These are phyloP conservation scores for Chinchilla lanigera DNA, from an alignment of 2,113 vertebrate genomes.

Conservation along the genomic window DNA sequence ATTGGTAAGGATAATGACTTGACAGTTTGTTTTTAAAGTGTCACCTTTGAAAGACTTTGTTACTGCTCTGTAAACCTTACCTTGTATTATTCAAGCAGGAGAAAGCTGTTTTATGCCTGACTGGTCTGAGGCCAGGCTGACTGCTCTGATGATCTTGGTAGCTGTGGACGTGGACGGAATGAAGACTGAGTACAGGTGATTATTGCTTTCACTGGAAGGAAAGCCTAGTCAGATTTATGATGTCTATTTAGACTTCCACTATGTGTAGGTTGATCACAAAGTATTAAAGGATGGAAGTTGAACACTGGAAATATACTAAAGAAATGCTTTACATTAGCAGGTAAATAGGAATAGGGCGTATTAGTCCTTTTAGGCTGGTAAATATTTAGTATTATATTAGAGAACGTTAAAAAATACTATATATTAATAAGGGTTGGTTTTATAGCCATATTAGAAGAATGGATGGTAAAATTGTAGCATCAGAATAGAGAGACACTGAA, in stretches of 20 bases:
- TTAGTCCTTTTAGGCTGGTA: background rate
- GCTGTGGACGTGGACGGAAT: slow-evolving; percentile 87
- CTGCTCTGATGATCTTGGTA: slow-evolving; percentile 92
- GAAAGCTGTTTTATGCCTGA: slow-evolving; percentile 89
- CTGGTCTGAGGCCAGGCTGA: slow-evolving; percentile 90
- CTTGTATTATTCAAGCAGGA: slow-evolving; percentile 84
- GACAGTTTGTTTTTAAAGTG: background rate
- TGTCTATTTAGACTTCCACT: background rate
- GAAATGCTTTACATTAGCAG: background rate
- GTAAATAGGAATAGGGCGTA: background rate
- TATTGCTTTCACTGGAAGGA: slow-evolving; percentile 4
- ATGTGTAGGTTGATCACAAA: background rate
- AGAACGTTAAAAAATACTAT: background rate
- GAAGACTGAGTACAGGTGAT: slow-evolving; percentile 81
- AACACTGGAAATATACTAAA: background rate
- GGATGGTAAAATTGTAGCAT: background rate
- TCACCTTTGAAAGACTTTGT: background rate
- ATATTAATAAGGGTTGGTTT: background rate
- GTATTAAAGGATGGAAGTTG: background rate
- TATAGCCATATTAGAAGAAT: background rate
- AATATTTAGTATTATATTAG: background rate
- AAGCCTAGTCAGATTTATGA: background rate
- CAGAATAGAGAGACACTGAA: background rate
- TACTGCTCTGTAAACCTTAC: slow-evolving; percentile 71
- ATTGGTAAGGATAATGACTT: background rate